Evolutionary conservation across 2,113 vertebrate species (phyloP).

Genomic region (Aegithalos caudatus): DNA sequence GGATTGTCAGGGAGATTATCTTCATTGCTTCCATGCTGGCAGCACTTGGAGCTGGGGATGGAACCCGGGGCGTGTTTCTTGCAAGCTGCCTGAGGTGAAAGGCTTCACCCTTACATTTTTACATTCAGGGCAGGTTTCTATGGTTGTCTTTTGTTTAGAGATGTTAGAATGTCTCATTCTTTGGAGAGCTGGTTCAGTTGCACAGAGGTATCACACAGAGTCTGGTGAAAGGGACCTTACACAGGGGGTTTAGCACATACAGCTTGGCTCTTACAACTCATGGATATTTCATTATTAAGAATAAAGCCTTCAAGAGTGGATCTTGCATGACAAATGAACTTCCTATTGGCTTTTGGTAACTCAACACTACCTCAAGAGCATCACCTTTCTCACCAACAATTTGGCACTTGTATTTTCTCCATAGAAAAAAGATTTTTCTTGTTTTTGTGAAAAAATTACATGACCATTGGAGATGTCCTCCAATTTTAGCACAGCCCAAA

Average conservation of each 20-base stretch:
- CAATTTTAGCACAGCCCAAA: not conserved
- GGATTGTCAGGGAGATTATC: not conserved
- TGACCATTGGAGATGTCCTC: not conserved
- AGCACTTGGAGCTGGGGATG: not conserved
- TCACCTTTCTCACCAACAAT: not conserved
- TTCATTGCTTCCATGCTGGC: not conserved
- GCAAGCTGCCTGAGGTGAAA: not conserved
- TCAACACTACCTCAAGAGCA: not conserved
- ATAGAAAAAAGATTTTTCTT: not conserved
- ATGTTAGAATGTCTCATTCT: not conserved
- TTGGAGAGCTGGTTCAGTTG: not conserved
- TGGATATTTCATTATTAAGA: not conserved
- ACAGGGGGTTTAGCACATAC: not conserved
- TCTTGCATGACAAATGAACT: not conserved
- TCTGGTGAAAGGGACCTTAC: accelerated
- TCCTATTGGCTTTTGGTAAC: not conserved
- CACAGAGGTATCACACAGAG: not conserved
- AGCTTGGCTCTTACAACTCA: not conserved
- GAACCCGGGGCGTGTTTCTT: not conserved
- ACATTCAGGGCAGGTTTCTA: not conserved
- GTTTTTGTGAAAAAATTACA: not conserved
- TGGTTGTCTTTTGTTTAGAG: not conserved
- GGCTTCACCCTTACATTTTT: not conserved
- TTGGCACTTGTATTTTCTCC: not conserved
- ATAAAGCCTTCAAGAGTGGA: not conserved